Percentiles rank a stretch among this genome's conserved stretches.
phyloP scores from a whole-genome alignment of 1,140 invertebrate species.

The Protaetia brevitarsis region DNA sequence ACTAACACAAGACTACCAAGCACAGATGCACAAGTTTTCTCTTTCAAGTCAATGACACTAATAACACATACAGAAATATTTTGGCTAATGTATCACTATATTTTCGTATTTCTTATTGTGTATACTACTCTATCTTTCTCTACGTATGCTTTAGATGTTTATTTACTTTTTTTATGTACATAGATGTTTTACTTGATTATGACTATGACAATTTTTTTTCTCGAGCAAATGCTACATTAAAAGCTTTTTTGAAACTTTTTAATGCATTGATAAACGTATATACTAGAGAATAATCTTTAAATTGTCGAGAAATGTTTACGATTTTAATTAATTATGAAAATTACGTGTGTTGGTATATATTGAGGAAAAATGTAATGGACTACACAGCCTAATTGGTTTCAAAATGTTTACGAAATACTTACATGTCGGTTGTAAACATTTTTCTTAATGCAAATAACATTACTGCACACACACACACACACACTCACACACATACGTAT shows the following conservation, averaged over 20 bases:
- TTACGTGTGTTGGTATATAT: too few relatives aligned
- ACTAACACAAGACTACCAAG: background rate
- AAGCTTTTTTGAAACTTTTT: background rate
- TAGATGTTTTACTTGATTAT: conserved; percentile 1
- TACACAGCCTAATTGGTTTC: too few relatives aligned
- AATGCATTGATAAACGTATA: too few relatives aligned
- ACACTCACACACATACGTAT: background rate
- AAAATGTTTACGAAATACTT: too few relatives aligned
- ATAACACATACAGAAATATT: conserved; percentile 12
- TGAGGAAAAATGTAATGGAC: too few relatives aligned
- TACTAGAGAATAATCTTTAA: too few relatives aligned
- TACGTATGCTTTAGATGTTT: background rate
- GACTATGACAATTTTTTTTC: background rate
- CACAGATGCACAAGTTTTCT: conserved; percentile 11
- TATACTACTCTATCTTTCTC: background rate
- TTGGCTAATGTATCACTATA: conserved; percentile 5
- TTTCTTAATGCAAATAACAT: background rate
- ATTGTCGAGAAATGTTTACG: too few relatives aligned
- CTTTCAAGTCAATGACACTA: conserved; percentile 10
- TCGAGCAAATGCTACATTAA: background rate
- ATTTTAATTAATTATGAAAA: too few relatives aligned
- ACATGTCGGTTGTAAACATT: background rate
- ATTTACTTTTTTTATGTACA: background rate
- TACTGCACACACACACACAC: background rate
- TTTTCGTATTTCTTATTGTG: background rate